Evolutionary conservation across 2,113 vertebrate species (phyloP), one percentile per base, ranked within the genome.

Genomic region (Plecotus auritus): DNA sequence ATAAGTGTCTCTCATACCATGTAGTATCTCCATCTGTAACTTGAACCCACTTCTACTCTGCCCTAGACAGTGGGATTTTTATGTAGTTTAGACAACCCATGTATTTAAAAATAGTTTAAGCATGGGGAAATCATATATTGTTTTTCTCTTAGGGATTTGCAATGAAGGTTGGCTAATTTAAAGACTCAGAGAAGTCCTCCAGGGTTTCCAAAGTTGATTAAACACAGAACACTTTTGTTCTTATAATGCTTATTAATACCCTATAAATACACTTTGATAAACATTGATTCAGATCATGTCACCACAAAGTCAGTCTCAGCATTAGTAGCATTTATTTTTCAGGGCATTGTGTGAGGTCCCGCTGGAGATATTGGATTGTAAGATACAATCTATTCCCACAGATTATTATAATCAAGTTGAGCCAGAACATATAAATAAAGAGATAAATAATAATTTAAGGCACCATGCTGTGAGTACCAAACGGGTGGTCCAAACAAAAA

Each of bases 311-410:
- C 93, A 61, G 49, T 72, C 78, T 89, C 72, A 59, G 86, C 64
- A 89, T 92, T 35, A 2, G 67, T 64, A 77, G 51, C 61, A 61
- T 82, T 96, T 96, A 86, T 93, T 70, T 51, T 91, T 94, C 30
- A 73, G 30, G 42, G 56, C 45, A 96, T 93, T 97, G 95, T 93
- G 70, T 84, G 66, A 96, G 20, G 67, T 72, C 73, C 88, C 59
- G 28, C n/a, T 86, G 42, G 69, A 96, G 86, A 95, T 78, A 95
- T 0, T 85, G 47, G 84, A 76, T 61, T 88, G 42, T 94, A 89
- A 95, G 91, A 96, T 96, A 96, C 17, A 87, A 93, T 96, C 95
- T 97, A 84, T 96, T 97, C 95, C 96, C 95, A 97, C 93, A 91
- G 91, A 94, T 80, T 59, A 95, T 86, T 97, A 94, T 84, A 95